Conservation (phyloP, 2,888 invertebrate species). For the Ypsolopha sequella region DNA sequence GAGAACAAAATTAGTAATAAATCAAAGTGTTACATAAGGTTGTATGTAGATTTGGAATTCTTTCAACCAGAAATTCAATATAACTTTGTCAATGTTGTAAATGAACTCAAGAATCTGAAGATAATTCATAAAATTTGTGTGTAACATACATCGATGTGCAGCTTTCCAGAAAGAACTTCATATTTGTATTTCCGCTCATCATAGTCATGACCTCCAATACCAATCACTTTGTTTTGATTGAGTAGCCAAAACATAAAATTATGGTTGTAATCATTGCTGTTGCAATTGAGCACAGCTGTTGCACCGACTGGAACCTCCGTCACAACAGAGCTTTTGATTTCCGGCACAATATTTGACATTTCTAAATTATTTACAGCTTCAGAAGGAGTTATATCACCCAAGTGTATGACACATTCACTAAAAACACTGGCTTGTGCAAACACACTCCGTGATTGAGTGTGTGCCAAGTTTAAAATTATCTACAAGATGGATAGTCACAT, state of each 20-base stretch:
- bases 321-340: slow-evolving; percentile 36
- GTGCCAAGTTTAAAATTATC: slow-evolving; percentile 68
- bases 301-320: slow-evolving; percentile 71
- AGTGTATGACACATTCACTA: slow-evolving; percentile 19
- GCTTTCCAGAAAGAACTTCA: slow-evolving; percentile 76
- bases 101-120: too few relatives aligned
- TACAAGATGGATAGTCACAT: slow-evolving; percentile 40
- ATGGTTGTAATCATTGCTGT: slow-evolving; percentile 74
- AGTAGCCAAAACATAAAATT: slow-evolving; percentile 78
- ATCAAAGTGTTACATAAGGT: slow-evolving; percentile 2
- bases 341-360: slow-evolving; percentile 26
- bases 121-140: too few relatives aligned
- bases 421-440: slow-evolving; percentile 40
- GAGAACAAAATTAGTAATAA: slow-evolving; percentile 17
- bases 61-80: too few relatives aligned
- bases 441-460: slow-evolving; percentile 34
- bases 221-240: slow-evolving; percentile 68
- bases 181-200: slow-evolving; percentile 76
- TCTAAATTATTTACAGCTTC: slow-evolving; percentile 14
- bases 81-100: too few relatives aligned
- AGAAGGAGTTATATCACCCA: slow-evolving; percentile 33
- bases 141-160: slow-evolving; percentile 73
- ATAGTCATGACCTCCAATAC: slow-evolving; percentile 69
- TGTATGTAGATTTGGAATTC: too few relatives aligned
- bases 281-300: slow-evolving; percentile 72